Base-by-base conservation (phyloP, 2,888 invertebrate species). In the Podabrus alpinus region DNA sequence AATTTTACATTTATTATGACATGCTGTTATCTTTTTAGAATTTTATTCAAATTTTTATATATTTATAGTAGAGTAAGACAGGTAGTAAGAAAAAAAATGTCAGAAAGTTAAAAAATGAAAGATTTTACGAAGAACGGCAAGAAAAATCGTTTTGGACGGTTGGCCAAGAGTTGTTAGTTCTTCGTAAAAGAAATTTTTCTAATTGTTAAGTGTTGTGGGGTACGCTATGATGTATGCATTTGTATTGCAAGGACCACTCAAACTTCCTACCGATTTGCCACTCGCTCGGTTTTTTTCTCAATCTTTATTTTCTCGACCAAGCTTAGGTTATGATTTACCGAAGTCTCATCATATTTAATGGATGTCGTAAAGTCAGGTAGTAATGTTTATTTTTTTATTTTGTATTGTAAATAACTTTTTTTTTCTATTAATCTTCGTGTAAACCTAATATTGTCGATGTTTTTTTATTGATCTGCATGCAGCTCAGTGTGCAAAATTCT, bases 191-290 rank as follows among this genome's bases (percentile, higher is more conserved):
- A 19, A 19, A 61, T 80, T 78, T 74, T 78, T 78, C 74, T 80
- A 80, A 79, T 82, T 84, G 83, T 85, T 85, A 80, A 83, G 83
- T 87, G 86, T 88, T 87, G 87, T 86, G 86, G 84, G 86, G 85
- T 86, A 86, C 86, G 86, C 86, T 87, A 86, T 86, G 85, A 86
- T 82, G 82, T 88, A 86, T 87, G 87, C 88, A 88, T 88, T 87
- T 87, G 89, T 89, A 87, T 88, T 91, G 92, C 92, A 93, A 93
- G 93, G 93, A 93, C 93, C 93, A 92, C 92, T 93, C 93, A 93
- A 93, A 91, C 88, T 90, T 91, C 91, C 91, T 90, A 89, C 84
- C 86, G 86, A 86, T 87, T 84, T 86, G 87, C 87, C 87, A 87
- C 87, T 87, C 87, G 86, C 85, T 86, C 85, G 84, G 84, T 84